Evolutionary conservation across 2,113 vertebrate species (phyloP).

Genomic region (Corythoichthys haematopterus): DNA sequence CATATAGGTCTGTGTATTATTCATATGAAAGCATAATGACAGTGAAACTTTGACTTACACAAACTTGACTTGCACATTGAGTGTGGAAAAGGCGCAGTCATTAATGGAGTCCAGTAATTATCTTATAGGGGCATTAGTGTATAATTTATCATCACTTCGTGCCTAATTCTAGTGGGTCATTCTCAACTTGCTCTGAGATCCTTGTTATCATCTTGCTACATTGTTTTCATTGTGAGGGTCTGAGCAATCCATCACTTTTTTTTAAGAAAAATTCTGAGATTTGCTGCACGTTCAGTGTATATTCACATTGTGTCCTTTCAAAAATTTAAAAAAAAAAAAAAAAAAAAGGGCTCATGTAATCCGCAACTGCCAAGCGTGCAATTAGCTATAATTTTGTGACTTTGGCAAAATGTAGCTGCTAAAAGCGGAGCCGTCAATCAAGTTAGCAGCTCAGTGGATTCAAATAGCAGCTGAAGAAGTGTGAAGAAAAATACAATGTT

Average conservation of each 20-base stretch:
- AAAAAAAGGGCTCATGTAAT: slow-evolving; percentile 10
- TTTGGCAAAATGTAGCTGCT: slow-evolving; percentile 24
- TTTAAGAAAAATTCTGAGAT: slow-evolving; percentile 7
- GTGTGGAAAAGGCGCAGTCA: too few species aligned
- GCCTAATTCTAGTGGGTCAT: not conserved
- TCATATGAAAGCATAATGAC: too few species aligned
- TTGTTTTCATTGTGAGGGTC: not conserved
- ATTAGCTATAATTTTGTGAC: slow-evolving; percentile 33
- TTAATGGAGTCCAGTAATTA: too few species aligned
- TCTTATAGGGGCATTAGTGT: too few species aligned
- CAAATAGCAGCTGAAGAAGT: slow-evolving; percentile 40
- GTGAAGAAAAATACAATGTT: slow-evolving; percentile 33
- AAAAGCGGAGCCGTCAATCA: slow-evolving; percentile 44
- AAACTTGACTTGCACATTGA: too few species aligned
- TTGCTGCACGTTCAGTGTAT: not conserved
- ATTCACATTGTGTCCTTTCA: slow-evolving; percentile 21
- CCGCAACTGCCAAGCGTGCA: slow-evolving; percentile 13
- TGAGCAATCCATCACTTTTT: not conserved
- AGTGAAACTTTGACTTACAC: too few species aligned
- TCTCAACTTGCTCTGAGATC: slow-evolving; percentile 8
- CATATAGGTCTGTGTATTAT: too few species aligned
- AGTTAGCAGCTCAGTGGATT: slow-evolving; percentile 31
- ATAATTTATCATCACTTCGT: not conserved
- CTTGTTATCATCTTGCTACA: slow-evolving; percentile 8
- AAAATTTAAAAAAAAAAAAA: too few species aligned